Conservation (phyloP, 2,888 invertebrate species). For the Clitarchus hookeri region DNA sequence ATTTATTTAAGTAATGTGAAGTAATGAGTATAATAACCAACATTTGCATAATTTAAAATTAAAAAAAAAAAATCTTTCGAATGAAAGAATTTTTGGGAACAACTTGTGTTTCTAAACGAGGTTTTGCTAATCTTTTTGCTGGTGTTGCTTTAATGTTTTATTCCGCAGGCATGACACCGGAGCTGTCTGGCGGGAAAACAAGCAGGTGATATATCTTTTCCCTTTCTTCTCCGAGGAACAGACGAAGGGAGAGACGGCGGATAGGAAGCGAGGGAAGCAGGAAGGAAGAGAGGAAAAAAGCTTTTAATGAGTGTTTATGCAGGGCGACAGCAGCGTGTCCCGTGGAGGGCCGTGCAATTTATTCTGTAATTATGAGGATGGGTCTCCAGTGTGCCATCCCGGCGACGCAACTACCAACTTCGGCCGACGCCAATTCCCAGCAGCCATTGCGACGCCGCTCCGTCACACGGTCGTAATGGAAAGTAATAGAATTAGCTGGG, state of each 20-base stretch:
- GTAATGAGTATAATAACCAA: too few species aligned
- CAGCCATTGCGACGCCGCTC: conserved; percentile 11
- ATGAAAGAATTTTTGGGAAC: neutral
- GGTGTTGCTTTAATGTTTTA: neutral
- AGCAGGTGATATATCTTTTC: neutral
- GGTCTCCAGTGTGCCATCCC: conserved; percentile 41
- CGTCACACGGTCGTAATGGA: conserved; percentile 40
- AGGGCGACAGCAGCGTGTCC: conserved; percentile 21
- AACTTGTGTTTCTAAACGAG: neutral
- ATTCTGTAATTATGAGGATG: conserved; percentile 42
- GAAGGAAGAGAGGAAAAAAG: neutral
- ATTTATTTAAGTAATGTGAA: too few species aligned
- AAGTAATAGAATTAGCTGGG: conserved; percentile 44
- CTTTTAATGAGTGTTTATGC: conserved; percentile 35
- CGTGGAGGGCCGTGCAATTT: conserved; percentile 40
- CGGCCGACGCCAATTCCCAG: conserved; percentile 5
- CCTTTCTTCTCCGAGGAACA: neutral
- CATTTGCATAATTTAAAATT: too few species aligned
- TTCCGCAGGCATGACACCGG: neutral
- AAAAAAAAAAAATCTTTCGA: too few species aligned
- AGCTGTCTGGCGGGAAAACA: neutral
- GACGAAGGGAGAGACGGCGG: neutral
- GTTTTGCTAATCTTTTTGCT: conserved; percentile 6
- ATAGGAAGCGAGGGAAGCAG: neutral
- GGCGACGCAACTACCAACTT: conserved; percentile 26